Evolutionary conservation across 2,888 invertebrate species (phyloP).

Genomic region (Drosophila siamana): DNA sequence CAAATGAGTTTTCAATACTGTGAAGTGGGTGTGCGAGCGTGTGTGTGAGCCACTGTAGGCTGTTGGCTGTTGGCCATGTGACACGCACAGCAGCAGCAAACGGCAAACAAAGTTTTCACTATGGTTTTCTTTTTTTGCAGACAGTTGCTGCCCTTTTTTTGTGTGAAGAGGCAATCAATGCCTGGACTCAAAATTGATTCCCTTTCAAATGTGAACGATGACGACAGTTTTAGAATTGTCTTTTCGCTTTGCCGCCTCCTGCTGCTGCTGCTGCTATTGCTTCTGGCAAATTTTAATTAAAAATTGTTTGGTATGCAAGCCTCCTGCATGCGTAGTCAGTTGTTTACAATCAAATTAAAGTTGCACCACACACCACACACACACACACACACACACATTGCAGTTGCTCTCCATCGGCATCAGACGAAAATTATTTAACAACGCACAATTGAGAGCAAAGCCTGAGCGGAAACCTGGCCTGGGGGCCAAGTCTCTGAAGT

Average conservation of each 20-base stretch:
- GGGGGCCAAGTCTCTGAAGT: conserved; percentile 38
- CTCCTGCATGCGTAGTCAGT: conserved; percentile 22
- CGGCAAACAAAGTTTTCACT: conserved; percentile 60
- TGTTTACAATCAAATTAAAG: conserved; percentile 66
- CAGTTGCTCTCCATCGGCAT: too few relatives aligned
- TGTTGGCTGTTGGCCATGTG: conserved; percentile 36
- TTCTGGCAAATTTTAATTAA: conserved; percentile 23
- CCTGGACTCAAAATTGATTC: conserved; percentile 54
- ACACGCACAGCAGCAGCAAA: conserved; percentile 58
- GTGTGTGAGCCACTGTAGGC: conserved; percentile 2
- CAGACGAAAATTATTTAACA: conserved; percentile 48
- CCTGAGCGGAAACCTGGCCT: conserved; percentile 14
- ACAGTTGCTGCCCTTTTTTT: conserved; percentile 22
- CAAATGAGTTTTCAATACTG: conserved; percentile 74
- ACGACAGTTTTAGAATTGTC: conserved; percentile 47
- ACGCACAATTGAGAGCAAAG: conserved; percentile 20
- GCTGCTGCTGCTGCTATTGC: background rate
- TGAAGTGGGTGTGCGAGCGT: conserved; percentile 10
- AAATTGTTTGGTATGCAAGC: conserved; percentile 20
- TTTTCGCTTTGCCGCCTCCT: conserved; percentile 9
- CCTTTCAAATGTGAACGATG: conserved; percentile 53
- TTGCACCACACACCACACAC: conserved; percentile 20
- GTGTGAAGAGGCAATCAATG: conserved; percentile 68
- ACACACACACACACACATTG: too few relatives aligned
- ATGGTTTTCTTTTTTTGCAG: conserved; percentile 10